Conservation (phyloP, 1,140 invertebrate genomes). For the Parasteatoda tepidariorum region DNA sequence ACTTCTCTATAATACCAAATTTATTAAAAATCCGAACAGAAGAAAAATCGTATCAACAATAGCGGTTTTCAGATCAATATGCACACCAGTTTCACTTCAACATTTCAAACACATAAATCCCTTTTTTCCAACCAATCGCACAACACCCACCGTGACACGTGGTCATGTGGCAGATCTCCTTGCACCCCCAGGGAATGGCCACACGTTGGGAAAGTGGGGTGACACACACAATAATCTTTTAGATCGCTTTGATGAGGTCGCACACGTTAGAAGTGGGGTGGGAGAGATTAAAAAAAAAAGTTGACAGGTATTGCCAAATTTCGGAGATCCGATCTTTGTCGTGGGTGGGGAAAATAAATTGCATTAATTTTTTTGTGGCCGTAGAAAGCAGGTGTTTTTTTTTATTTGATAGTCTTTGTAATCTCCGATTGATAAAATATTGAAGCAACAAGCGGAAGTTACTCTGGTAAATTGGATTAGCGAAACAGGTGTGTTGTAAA, state of each 20-base stretch:
- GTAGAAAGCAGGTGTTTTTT: not conserved
- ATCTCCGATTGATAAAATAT: not conserved
- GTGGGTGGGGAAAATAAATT: constrained; percentile 4
- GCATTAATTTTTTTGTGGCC: not conserved
- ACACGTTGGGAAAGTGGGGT: not conserved
- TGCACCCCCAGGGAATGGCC: not conserved
- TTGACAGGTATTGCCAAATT: constrained; percentile 20
- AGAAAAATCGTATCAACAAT: too few relatives aligned
- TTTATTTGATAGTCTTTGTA: not conserved
- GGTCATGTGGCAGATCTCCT: constrained; percentile 5
- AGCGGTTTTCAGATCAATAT: too few relatives aligned
- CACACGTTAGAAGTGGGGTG: constrained; percentile 5
- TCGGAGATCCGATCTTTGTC: not conserved
- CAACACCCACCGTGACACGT: not conserved
- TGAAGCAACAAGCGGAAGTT: not conserved
- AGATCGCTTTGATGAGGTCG: constrained; percentile 34
- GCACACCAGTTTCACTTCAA: too few relatives aligned
- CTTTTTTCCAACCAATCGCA: not conserved
- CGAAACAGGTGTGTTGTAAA: too few relatives aligned
- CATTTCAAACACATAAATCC: too few relatives aligned
- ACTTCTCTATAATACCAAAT: too few relatives aligned
- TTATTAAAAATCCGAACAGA: too few relatives aligned
- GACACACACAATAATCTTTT: constrained; percentile 10
- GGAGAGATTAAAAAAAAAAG: not conserved
- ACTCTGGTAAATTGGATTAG: not conserved